Evolutionary conservation across 2,888 invertebrate genomes (phyloP), one percentile per base, ranked within the genome.

Genomic region (Venusia cambrica): DNA sequence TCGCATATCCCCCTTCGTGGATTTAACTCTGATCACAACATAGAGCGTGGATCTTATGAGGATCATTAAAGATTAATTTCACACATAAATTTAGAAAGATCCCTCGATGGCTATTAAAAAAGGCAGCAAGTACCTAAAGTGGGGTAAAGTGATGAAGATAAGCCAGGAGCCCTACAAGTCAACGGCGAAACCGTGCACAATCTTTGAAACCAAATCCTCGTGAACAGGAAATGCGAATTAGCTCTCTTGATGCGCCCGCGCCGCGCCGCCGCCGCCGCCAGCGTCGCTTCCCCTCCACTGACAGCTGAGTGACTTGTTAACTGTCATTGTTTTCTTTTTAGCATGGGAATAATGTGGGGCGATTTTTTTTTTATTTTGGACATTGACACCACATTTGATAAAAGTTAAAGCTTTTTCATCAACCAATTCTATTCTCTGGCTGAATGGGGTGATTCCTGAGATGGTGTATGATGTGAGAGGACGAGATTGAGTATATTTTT

Each of bases 171-270:
- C 22, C 43, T 43, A 22, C 22, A 32, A 31, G 27, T 24, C n/a
- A 22, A n/a, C n/a, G n/a, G n/a, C n/a, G 24, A 27, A 47, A 34
- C 32, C 66, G 66, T 66, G 66, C 61, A 48, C 35, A 63, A 66
- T 66, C 66, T 58, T 40, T 32, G 40, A 45, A 49, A 51, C 34
- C 13, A 36, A 38, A 46, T 41, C 45, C 38, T 17, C 46, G 49
- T 32, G 50, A 20, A 28, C 33, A 27, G 35, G 40, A 31, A 24
- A 20, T 20, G 14, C 4, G 38, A 33, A 38, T 38, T 29, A 28
- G 15, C 31, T 14, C 22, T 26, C 12, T 27, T 27, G 21, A 16
- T 34, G 34, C 39, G 34, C 30, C 14, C 18, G 39, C 39, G 39
- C 17, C 21, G 21, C 22, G 14, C 13, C 27, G 25, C 31, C 15